A percentile compares a stretch with the other conserved stretches of the same genome.
These are phyloP conservation scores for Dusona sp. DNA, from an alignment of 2,888 invertebrate genomes.

Conservation along the genomic window DNA sequence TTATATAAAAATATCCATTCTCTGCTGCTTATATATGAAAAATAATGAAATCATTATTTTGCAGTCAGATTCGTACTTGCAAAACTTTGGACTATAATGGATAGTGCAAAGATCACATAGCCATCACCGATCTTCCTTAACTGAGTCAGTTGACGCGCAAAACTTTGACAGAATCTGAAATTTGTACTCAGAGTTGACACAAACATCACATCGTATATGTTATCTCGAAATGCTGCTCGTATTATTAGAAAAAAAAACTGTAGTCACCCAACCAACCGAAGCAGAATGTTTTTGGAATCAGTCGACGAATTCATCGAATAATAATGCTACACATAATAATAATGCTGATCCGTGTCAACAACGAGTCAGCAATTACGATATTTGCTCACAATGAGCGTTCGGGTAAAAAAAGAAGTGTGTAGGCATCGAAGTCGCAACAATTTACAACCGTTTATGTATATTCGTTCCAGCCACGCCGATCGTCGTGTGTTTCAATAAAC, in stretches of 20 bases:
- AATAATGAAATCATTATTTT: too few species aligned
- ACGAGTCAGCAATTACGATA: not conserved
- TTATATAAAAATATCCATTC: too few species aligned
- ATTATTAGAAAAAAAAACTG: not conserved
- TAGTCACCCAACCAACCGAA: not conserved
- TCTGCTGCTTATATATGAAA: too few species aligned
- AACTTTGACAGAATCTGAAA: not conserved
- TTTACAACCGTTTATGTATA: not conserved
- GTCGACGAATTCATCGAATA: not conserved
- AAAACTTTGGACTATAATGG: too few species aligned
- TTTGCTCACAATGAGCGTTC: not conserved
- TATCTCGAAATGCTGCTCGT: not conserved
- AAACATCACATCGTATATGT: too few species aligned
- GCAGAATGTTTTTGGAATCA: not conserved
- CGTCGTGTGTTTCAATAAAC: not conserved
- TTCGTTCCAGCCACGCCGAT: not conserved
- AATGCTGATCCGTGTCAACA: not conserved
- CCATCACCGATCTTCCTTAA: too few species aligned
- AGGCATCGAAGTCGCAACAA: not conserved
- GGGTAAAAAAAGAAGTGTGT: not conserved
- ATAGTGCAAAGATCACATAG: too few species aligned
- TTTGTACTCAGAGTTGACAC: not conserved
- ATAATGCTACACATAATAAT: not conserved
- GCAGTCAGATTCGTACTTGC: too few species aligned
- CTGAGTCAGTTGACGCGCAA: not conserved